Evolutionary conservation across 2,888 invertebrate species (phyloP).

Genomic region (Hartigia nigra): DNA sequence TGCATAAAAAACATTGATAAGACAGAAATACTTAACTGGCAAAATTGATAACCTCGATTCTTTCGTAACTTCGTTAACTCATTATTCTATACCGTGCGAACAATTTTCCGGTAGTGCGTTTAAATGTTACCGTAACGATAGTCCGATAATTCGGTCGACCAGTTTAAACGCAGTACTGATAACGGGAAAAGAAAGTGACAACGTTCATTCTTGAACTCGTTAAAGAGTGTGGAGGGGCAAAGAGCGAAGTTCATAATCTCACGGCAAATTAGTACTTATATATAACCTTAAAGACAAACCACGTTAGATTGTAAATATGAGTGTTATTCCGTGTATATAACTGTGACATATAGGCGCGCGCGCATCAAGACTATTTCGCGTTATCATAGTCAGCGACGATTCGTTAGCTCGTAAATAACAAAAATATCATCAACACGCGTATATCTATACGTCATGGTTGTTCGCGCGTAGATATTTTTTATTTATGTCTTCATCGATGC

Average conservation of each 20-base stretch:
- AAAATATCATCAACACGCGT: neutral
- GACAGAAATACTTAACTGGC: neutral
- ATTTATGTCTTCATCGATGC: neutral
- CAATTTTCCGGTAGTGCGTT: neutral
- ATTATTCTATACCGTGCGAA: neutral
- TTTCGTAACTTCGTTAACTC: neutral
- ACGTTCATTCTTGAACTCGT: neutral
- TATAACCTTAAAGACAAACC: neutral
- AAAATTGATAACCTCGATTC: neutral
- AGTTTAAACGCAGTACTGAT: neutral
- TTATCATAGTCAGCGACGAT: neutral
- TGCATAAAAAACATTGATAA: neutral
- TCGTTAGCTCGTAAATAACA: neutral
- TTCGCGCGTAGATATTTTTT: neutral
- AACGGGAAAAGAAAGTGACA: neutral
- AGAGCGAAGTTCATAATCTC: neutral
- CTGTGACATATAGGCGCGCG: neutral
- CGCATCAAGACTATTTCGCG: neutral
- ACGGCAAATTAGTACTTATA: neutral
- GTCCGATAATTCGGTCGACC: neutral
- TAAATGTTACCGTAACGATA: neutral
- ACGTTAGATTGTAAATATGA: neutral
- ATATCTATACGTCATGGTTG: neutral
- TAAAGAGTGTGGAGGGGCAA: neutral
- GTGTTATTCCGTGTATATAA: neutral